Percentiles rank a stretch among this genome's conserved stretches.
Conservation (phyloP, 2,113 vertebrate genomes). For the Melanerpes formicivorus region DNA sequence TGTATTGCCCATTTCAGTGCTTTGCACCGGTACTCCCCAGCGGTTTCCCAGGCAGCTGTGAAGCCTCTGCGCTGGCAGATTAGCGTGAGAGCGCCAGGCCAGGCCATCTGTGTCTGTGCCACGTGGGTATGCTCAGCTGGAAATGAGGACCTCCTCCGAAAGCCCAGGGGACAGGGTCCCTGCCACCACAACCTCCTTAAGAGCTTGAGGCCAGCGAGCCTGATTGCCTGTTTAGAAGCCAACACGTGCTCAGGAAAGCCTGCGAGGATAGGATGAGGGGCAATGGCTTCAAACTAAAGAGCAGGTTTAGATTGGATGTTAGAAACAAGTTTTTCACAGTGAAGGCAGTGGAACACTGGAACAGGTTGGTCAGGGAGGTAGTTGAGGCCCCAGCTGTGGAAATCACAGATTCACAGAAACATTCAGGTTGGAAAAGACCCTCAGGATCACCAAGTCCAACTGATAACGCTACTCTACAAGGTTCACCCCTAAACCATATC, state of each 20-base stretch:
- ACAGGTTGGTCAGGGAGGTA: too few relatives aligned
- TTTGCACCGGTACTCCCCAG: conserved; percentile 46
- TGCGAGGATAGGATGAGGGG: too few relatives aligned
- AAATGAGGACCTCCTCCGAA: neutral
- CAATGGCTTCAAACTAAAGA: too few relatives aligned
- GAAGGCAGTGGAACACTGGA: too few relatives aligned
- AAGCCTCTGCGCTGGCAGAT: conserved; percentile 37
- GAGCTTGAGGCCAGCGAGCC: neutral
- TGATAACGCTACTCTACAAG: too few relatives aligned
- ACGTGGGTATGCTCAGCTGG: neutral
- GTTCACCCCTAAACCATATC: too few relatives aligned
- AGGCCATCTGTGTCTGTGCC: conserved; percentile 57
- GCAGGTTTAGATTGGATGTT: too few relatives aligned
- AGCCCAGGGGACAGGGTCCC: neutral
- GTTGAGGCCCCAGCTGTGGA: too few relatives aligned
- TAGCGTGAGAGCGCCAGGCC: conserved; percentile 11
- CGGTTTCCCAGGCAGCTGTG: conserved; percentile 65
- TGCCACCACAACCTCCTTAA: neutral
- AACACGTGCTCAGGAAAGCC: neutral
- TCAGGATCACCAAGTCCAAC: too few relatives aligned
- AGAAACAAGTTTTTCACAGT: too few relatives aligned
- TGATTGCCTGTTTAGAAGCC: rapidly evolving
- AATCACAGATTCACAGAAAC: too few relatives aligned
- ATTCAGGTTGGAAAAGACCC: too few relatives aligned
- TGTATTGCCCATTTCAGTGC: conserved; percentile 41